Base-by-base conservation (phyloP, 2,797 vertebrate genomes). In the Dicrostonyx torquatus region DNA sequence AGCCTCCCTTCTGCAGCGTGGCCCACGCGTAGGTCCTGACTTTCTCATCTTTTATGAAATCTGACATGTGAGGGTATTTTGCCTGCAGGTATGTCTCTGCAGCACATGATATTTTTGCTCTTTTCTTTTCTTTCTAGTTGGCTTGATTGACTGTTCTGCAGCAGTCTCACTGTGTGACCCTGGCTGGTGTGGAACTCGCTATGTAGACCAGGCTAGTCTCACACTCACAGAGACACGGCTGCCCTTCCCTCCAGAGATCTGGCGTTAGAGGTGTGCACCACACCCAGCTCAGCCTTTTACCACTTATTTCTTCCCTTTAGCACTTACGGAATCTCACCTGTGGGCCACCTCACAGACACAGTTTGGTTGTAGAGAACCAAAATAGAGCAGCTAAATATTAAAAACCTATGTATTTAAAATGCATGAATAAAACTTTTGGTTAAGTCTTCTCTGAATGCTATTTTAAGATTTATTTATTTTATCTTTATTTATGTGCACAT, bases 351-450 rank as follows among this genome's bases (percentile, higher is more conserved):
- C 13, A 79, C 76, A 93, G 50, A 89, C 72, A 91, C 22, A 40
- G 24, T 43, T 80, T 80, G 26, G 18, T 14, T 40, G 53, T 40
- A 80, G n/a, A 60, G n/a, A 80, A 40, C 55, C 18, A 80, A 80
- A 17, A 29, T 17, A 37, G 7, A 29, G 53, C n/a, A 40, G n/a
- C 24, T 82, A 82, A 31, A 18, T 45, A 70, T 53, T 43, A 86
- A 84, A 89, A 87, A 48, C 17, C 20, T 79, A 78, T 1, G 77
- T 20, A 91, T 77, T 89, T 92, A 62, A 82, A 91, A 86, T 79
- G 75, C 78, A 93, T 22, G 40, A 90, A 75, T 50, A 55, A 94
- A 83, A 78, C 34, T 70, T 91, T 29, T 31, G 40, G 14, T 83
- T 45, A 62, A 40, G 26, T 64, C 10, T 45, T 83, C 80, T 43